Evolutionary conservation across 2,888 invertebrate genomes (phyloP), one percentile per base, ranked within the genome.

Genomic region (Physocephala rufipes): DNA sequence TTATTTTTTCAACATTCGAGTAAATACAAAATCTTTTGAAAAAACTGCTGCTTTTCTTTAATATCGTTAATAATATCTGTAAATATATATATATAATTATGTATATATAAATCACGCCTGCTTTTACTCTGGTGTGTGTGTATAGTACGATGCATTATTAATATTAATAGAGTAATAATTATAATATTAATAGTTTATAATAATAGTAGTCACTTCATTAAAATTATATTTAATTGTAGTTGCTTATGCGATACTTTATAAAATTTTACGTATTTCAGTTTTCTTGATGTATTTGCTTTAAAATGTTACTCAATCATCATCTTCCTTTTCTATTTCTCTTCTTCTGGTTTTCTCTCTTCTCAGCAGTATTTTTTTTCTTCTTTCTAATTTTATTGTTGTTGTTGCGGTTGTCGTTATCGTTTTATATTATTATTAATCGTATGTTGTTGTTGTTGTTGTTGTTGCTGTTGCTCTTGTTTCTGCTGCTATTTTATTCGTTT

Each of bases 201-300:
- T 21, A 51, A 15, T 58, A 78, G 77, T 75, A 76, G 81, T 82
- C 80, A 82, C 73, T 73, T 74, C 77, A 79, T 82, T 84, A 83
- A 80, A 83, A 36, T 36, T 36, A 36, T 36, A 36, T 36, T 36
- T 36, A 36, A 9, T 36, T 36, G 9, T 7, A 7, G 36, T 36
- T 36, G 9, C 36, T 36, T 36, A 36, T 36, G 9, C 36, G 36
- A 36, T 82, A 82, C 82, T 82, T 81, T 81, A 80, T 81, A 81
- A 83, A 84, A 74, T 59, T 77, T 83, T 83, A 83, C 83, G 83
- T 83, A 83, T 83, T 83, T 82, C 77, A 80, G 80, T 82, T 82
- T 79, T 82, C 81, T 81, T 81, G 79, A 79, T 82, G 68, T 62
- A 51, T 68, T 47, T 36, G 62, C 49, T 61, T 59, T 21, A 21